Base-by-base conservation (phyloP, 2,113 vertebrate genomes). In the Acrocephalus kingi region DNA sequence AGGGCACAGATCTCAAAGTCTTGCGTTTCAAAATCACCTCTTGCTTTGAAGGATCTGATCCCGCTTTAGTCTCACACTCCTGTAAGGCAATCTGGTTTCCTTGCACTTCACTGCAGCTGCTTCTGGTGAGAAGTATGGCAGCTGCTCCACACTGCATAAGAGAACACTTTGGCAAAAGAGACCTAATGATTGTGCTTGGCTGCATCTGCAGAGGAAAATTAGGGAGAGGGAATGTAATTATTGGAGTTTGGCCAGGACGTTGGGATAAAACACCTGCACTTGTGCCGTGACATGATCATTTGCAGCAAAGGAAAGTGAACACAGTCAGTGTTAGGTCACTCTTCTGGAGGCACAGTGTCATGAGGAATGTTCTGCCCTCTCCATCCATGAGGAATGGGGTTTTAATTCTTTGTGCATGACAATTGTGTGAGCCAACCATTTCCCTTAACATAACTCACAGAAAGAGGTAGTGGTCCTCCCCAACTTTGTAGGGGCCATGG, bases 391-490 rank as follows among this genome's bases (percentile, higher is more conserved):
- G 46, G 51, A 90, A 52, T 11, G 15, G 8, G 25, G 3, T 49
- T 84, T 81, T 82, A 77, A 74, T 82, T 84, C 58, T 81, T 90
- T 0, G 0, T 69, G 39, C 10, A 10, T 71, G 76, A 49, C 24
- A 35, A 67, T 14, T 69, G 13, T 0, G 3, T 61, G 71, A 86
- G 33, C 49, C 48, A 61, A 66, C 19, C n/a, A 31, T 93, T 82
- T 93, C 69, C 41, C 58, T 52, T 78, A 91, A 75, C 28, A 88
- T 27, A 58, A 51, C 31, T 89, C 55, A 37, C 1, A 80, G 88
- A 92, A 96, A 97, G 94, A 93, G 93, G 87, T 85, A 94, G 83
- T 92, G 67, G 66, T 74, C 74, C 89, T n/a, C 52, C 80, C 45
- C 73, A 33, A 62, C 74, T 89, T 66, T 76, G 20, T 80, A 49